These are phyloP conservation scores for Xestia sexstrigata DNA, from an alignment of 2,888 invertebrate genomes.

Conservation along the genomic window DNA sequence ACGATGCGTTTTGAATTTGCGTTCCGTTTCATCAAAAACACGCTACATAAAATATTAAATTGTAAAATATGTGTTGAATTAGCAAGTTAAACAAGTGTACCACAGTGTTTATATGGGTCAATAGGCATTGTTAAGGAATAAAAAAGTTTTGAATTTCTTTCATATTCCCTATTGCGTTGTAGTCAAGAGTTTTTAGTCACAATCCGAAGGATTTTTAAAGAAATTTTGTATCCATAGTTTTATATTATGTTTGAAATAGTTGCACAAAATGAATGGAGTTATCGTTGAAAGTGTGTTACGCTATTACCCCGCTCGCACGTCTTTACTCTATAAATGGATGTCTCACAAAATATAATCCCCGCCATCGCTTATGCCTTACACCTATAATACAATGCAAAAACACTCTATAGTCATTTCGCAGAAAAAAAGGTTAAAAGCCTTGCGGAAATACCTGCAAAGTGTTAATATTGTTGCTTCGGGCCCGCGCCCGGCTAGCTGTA, in stretches of 20 bases:
- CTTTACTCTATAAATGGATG: not conserved
- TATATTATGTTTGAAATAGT: not conserved
- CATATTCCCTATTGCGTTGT: too few relatives aligned
- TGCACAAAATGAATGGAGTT: not conserved
- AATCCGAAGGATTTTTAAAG: not conserved
- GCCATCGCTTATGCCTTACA: slow-evolving; percentile 20
- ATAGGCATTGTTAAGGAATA: too few relatives aligned
- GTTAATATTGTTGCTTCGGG: slow-evolving; percentile 55
- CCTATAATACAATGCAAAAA: slow-evolving; percentile 45
- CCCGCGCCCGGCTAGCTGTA: not conserved
- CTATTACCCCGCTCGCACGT: not conserved
- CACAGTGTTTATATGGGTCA: too few relatives aligned
- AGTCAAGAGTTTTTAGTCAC: too few relatives aligned
- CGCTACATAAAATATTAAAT: too few relatives aligned
- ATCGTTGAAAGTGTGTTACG: not conserved
- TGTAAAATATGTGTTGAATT: too few relatives aligned
- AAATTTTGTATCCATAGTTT: not conserved
- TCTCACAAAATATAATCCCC: not conserved
- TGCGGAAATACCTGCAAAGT: slow-evolving; percentile 53
- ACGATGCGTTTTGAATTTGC: too few relatives aligned
- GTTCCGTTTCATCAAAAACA: too few relatives aligned
- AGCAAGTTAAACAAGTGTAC: too few relatives aligned
- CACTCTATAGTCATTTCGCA: slow-evolving; percentile 62
- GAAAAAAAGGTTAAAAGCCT: slow-evolving; percentile 64
- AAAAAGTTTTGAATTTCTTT: too few relatives aligned